phyloP scores from a whole-genome alignment of 2,888 invertebrate genomes.

The Scelioninae gen. 2 region DNA sequence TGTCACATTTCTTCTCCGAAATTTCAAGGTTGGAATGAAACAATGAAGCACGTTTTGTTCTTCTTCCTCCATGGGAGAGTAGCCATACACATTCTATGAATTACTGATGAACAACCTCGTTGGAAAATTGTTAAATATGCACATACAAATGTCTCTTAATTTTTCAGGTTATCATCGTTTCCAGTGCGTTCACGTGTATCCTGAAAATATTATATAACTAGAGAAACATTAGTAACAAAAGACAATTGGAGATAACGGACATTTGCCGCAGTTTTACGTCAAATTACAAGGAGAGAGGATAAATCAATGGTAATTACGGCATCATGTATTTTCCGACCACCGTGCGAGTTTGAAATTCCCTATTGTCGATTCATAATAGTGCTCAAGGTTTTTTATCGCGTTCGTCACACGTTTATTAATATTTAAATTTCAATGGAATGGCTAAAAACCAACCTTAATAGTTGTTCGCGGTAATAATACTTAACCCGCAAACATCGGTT shows the following conservation, averaged over 20 bases:
- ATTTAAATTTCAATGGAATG: too few species aligned
- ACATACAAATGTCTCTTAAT: conserved; percentile 39
- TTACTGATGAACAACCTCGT: conserved; percentile 22
- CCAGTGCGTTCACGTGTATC: conserved; percentile 13
- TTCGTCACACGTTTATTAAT: too few species aligned
- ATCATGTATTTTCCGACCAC: conserved; percentile 44
- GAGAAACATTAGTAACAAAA: conserved; percentile 24
- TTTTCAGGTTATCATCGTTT: conserved; percentile 26
- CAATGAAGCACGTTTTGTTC: conserved; percentile 27
- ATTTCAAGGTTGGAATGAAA: conserved; percentile 35
- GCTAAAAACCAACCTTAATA: too few species aligned
- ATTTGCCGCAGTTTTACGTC: conserved; percentile 20
- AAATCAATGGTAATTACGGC: conserved; percentile 39
- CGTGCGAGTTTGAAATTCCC: conserved; percentile 34
- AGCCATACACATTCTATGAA: conserved; percentile 23
- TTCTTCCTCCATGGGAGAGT: conserved; percentile 9
- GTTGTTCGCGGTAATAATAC: too few species aligned
- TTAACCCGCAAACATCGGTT: too few species aligned
- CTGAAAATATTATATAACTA: conserved; percentile 31
- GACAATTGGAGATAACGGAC: conserved; percentile 33
- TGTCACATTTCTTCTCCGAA: conserved; percentile 4
- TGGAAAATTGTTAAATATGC: conserved; percentile 41
- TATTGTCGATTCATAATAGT: conserved; percentile 33
- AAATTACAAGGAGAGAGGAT: conserved; percentile 33
- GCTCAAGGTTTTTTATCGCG: conserved; percentile 30